Conservation (phyloP, 2,888 invertebrate genomes). For the Hypomecis punctinalis region DNA sequence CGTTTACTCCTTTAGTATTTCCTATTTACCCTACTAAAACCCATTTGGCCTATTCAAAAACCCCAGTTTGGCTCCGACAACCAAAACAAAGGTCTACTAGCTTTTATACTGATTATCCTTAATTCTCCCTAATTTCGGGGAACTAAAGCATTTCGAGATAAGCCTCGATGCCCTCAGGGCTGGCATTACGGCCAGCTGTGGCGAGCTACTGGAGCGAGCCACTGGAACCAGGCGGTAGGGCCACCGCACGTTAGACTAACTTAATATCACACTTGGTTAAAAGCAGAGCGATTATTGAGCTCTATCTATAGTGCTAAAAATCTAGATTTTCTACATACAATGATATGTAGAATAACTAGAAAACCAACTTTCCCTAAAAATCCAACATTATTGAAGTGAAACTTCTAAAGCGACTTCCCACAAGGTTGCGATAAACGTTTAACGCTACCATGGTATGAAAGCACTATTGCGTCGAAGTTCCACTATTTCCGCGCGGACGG, state of each 20-base stretch:
- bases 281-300: no score
- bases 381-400: no score
- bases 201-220: slow-evolving; percentile 26
- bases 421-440: no score
- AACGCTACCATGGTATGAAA: no score
- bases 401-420: no score
- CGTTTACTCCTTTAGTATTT: slow-evolving; percentile 2
- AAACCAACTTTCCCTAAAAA: no score
- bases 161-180: slow-evolving; percentile 18
- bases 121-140: slow-evolving; percentile 24
- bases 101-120: slow-evolving; percentile 25
- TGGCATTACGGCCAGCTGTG: slow-evolving; percentile 32
- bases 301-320: no score
- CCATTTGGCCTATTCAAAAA: slow-evolving; percentile 6
- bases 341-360: no score
- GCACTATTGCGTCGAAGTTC: no score
- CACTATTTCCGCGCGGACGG: no score
- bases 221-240: slow-evolving; percentile 15
- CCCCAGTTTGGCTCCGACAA: slow-evolving; percentile 7
- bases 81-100: slow-evolving; percentile 20
- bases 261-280: no score
- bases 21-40: not conserved
- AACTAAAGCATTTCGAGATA: slow-evolving; percentile 28
- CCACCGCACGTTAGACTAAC: not conserved
- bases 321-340: no score